Percentiles rank a stretch among this genome's conserved stretches.
phyloP scores from a whole-genome alignment of 2,888 invertebrate genomes.

The Colostygia pectinataria region DNA sequence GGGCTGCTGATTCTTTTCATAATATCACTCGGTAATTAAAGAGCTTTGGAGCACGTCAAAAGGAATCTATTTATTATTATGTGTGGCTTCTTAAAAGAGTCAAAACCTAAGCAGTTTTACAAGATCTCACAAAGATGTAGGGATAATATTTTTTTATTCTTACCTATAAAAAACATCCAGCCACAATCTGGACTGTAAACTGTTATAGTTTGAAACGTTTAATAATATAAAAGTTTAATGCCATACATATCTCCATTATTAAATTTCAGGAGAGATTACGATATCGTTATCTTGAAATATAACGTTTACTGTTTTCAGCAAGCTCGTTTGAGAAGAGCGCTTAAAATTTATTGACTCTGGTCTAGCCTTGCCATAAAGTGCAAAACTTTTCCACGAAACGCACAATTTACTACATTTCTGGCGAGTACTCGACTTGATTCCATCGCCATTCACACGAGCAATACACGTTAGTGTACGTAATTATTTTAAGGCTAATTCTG shows the following conservation, averaged over 20 bases:
- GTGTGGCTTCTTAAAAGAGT: background rate
- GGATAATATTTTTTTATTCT: too few relatives aligned
- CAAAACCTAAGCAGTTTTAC: too few relatives aligned
- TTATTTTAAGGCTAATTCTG: slow-evolving; percentile 62
- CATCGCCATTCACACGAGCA: slow-evolving; percentile 41
- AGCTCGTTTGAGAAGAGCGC: slow-evolving; percentile 59
- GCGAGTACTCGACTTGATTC: slow-evolving; percentile 50
- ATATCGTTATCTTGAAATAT: slow-evolving; percentile 68
- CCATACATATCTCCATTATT: slow-evolving; percentile 63
- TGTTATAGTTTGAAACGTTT: slow-evolving; percentile 33
- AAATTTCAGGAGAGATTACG: slow-evolving; percentile 69
- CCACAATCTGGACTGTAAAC: slow-evolving; percentile 8
- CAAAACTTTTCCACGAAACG: slow-evolving; percentile 61
- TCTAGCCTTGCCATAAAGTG: slow-evolving; percentile 60
- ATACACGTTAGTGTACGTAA: slow-evolving; percentile 44
- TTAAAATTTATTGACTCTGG: slow-evolving; percentile 64
- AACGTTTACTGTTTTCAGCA: slow-evolving; percentile 57
- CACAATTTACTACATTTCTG: slow-evolving; percentile 57
- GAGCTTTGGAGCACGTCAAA: slow-evolving; percentile 14
- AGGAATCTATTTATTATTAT: slow-evolving; percentile 15
- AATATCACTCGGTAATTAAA: slow-evolving; percentile 40
- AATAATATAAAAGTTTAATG: slow-evolving; percentile 52
- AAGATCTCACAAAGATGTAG: too few relatives aligned
- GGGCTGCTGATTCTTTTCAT: slow-evolving; percentile 54
- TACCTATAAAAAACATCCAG: slow-evolving; percentile 2